phyloP scores from a whole-genome alignment of 1,140 invertebrate species.

The Temnothorax curvispinosus region DNA sequence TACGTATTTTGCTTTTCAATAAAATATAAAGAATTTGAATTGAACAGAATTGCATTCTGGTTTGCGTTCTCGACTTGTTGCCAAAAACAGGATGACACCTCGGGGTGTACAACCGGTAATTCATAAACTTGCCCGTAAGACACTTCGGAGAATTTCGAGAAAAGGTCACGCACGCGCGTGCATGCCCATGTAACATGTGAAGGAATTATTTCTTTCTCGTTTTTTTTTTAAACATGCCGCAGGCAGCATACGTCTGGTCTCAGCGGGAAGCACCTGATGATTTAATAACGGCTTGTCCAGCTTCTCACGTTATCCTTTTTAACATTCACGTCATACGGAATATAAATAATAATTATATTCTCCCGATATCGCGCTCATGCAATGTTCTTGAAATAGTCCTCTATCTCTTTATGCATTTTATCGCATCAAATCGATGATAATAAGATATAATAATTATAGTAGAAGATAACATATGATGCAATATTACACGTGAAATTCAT shows the following conservation, averaged over 20 bases:
- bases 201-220: conserved; percentile 10
- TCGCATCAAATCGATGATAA: neutral
- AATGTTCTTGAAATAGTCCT: neutral
- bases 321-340: neutral
- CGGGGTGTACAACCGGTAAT: neutral
- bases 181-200: neutral
- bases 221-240: neutral
- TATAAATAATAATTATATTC: neutral
- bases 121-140: neutral
- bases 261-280: conserved; percentile 7
- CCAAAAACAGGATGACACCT: neutral
- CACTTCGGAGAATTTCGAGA: conserved; percentile 43
- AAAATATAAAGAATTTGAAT: neutral
- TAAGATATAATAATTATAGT: no score
- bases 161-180: neutral
- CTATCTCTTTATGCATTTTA: neutral
- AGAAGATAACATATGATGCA: neutral
- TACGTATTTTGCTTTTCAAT: neutral
- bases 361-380: neutral
- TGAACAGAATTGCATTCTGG: neutral
- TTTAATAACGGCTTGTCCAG: conserved; percentile 7
- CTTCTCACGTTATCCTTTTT: neutral
- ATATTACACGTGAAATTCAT: neutral
- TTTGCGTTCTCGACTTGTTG: neutral
- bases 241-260: neutral